Evolutionary conservation across 2,888 invertebrate species (phyloP).

Genomic region (Gari tellinella): DNA sequence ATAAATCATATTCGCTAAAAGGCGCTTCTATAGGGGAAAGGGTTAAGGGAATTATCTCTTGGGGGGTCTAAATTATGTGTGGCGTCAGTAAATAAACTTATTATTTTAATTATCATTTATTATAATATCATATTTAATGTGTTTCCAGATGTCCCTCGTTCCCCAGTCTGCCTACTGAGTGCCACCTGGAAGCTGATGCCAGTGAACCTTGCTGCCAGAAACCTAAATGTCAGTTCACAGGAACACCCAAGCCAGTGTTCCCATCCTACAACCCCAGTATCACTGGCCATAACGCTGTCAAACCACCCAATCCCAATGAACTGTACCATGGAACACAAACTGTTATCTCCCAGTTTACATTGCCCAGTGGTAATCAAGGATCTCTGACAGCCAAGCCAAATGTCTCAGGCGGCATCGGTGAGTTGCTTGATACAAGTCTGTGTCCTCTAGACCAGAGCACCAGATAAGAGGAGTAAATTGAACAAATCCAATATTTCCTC

Average conservation of each 20-base stretch:
- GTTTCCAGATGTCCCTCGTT: constrained; percentile 70
- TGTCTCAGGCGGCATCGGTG: constrained; percentile 65
- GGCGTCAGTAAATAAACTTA: too few relatives aligned
- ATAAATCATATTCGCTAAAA: too few relatives aligned
- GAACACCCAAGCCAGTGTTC: constrained; percentile 62
- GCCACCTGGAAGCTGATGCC: constrained; percentile 65
- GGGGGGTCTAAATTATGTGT: too few relatives aligned
- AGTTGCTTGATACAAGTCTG: too few relatives aligned
- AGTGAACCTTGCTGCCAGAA: constrained; percentile 72
- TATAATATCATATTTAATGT: too few relatives aligned
- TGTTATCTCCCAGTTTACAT: constrained; percentile 47
- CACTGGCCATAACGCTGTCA: constrained; percentile 65
- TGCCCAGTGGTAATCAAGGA: constrained; percentile 49
- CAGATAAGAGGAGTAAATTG: too few relatives aligned
- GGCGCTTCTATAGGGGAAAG: too few relatives aligned
- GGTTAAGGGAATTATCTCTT: too few relatives aligned
- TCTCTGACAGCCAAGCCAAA: constrained; percentile 51
- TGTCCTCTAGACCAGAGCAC: too few relatives aligned
- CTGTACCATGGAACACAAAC: constrained; percentile 64
- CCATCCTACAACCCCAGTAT: constrained; percentile 66
- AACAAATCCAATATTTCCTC: too few relatives aligned
- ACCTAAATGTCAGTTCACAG: constrained; percentile 66
- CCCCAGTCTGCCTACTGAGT: constrained; percentile 65
- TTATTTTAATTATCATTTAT: too few relatives aligned
- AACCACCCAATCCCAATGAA: constrained; percentile 63